Evolutionary conservation across 2,113 vertebrate genomes (phyloP).

Genomic region (Alligator sinensis): DNA sequence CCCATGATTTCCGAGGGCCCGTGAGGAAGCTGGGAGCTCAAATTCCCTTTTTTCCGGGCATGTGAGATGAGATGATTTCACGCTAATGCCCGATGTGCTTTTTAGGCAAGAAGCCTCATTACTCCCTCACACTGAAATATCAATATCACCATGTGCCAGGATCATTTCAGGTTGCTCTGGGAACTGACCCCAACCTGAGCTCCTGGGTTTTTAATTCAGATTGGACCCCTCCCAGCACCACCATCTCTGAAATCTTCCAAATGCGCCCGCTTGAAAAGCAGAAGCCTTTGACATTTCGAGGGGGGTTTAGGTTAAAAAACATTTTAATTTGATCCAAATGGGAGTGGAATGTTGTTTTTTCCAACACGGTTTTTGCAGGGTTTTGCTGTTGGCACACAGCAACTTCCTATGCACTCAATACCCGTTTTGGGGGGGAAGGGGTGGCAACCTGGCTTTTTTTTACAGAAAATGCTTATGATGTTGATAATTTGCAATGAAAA

Average conservation of each 20-base stretch:
- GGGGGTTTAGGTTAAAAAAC: constrained; percentile 10
- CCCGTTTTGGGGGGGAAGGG: neutral
- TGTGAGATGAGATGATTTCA: neutral
- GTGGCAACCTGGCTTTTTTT: constrained; percentile 6
- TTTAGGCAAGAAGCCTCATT: neutral
- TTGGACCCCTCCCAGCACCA: neutral
- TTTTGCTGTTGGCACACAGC: neutral
- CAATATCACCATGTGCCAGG: neutral
- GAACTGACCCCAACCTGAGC: neutral
- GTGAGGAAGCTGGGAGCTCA: neutral
- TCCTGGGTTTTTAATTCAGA: neutral
- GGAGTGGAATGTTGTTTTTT: constrained; percentile 32
- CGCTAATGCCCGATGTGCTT: neutral
- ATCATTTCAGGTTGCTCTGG: neutral
- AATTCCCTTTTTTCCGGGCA: neutral
- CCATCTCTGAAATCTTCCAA: neutral
- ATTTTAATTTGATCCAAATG: neutral
- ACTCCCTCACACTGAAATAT: neutral
- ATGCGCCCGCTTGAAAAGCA: constrained; percentile 60
- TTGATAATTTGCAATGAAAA: neutral
- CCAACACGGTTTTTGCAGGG: neutral
- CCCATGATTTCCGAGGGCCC: neutral
- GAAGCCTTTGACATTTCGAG: neutral
- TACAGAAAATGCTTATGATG: constrained; percentile 1
- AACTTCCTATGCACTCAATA: constrained; percentile 45